Evolutionary conservation across 2,888 invertebrate genomes (phyloP), one percentile per base, ranked within the genome.

Genomic region (Arge pagana): DNA sequence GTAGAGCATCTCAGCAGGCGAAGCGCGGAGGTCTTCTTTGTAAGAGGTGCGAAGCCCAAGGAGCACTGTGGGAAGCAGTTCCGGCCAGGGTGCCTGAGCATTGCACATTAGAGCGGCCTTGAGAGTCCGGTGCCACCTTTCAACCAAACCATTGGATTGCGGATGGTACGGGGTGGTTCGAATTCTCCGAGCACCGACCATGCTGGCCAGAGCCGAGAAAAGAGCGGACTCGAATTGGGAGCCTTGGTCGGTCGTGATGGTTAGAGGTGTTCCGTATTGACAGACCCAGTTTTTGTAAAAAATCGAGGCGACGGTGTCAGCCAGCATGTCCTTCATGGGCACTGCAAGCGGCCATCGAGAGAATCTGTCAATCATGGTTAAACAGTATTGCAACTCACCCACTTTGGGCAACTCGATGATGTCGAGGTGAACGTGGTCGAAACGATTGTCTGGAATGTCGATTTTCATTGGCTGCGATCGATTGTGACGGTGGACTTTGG

Each of bases 201-300:
- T 13, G 15, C 55, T 48, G 4, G 52, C 36, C 23, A 59, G 50
- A 2, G 60, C 59, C 13, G 59, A 48, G 55, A 74, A 76, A 3
- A 76, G 55, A 1, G 40, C 19, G 0, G 70, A 65, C 40, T 72
- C 68, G 45, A 77, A 76, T 52, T 76, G 74, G 21, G 64, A 51
- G 23, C 77, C 73, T 58, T 68, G 68, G 59, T 76, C 64, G 0
- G 62, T 58, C 2, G 65, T 67, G 6, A 68, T 56, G 8, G 48
- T 33, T 0, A 42, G 21, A 4, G 63, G 59, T 1, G 59, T 45
- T 3, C 60, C 59, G 10, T 56, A 66, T 5, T 55, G 53, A 5
- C 58, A 24, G 6, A 66, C 52, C 61, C 65, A 64, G 0, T 41
- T 43, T 1, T 30, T 5, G 6, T 56, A 33, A 21, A 68, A 54